Conservation (phyloP, 1,140 invertebrate genomes). For the Lordiphosa stackelbergi region DNA sequence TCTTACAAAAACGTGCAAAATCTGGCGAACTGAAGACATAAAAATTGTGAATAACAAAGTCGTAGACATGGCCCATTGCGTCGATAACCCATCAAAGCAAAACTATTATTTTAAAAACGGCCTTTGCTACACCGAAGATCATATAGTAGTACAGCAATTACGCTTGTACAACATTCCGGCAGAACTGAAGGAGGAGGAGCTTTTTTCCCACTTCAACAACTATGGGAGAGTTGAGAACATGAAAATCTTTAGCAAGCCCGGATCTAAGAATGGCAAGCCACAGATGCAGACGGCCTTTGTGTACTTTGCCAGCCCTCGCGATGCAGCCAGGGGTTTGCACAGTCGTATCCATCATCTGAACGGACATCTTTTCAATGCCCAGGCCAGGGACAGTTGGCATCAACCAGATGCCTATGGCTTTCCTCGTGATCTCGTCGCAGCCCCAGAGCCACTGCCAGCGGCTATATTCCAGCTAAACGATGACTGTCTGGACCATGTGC, state of each 20-base stretch:
- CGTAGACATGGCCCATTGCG: too few species aligned
- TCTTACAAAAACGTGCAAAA: too few species aligned
- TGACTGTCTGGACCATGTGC: slow-evolving; percentile 31
- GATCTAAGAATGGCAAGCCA: not conserved
- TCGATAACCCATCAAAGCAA: too few species aligned
- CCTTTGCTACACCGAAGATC: too few species aligned
- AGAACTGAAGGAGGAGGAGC: not conserved
- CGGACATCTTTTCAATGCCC: slow-evolving; percentile 14
- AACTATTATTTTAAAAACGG: too few species aligned
- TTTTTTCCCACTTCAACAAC: slow-evolving; percentile 23
- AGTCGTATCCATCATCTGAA: slow-evolving; percentile 25
- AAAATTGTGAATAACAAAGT: too few species aligned
- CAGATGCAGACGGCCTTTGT: slow-evolving; percentile 26
- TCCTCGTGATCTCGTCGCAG: not conserved
- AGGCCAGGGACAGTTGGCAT: slow-evolving; percentile 57
- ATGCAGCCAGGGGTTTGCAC: slow-evolving; percentile 27
- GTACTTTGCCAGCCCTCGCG: slow-evolving; percentile 15
- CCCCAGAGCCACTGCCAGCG: not conserved
- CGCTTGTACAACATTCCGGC: too few species aligned
- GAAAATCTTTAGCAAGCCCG: slow-evolving; percentile 5
- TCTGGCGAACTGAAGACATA: too few species aligned
- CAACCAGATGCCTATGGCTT: slow-evolving; percentile 41
- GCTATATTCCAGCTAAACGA: slow-evolving; percentile 35
- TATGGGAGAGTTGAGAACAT: slow-evolving; percentile 36
- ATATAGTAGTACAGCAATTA: too few species aligned